Evolutionary conservation across 2,888 invertebrate genomes (phyloP).

Genomic region (Megastigmus dorsalis): DNA sequence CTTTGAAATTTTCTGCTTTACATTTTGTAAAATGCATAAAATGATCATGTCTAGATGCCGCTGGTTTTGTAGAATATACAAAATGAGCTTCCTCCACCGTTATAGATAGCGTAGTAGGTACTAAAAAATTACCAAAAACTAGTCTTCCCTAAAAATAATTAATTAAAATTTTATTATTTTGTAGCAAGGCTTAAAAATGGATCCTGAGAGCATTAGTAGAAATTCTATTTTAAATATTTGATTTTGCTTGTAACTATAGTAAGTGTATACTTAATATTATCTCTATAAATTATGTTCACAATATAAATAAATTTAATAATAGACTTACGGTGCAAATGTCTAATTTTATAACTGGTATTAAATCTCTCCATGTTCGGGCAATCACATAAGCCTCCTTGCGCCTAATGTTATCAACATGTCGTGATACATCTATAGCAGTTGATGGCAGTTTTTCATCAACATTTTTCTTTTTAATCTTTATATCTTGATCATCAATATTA

Average conservation of each 20-base stretch:
- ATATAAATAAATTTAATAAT: neutral
- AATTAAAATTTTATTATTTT: too few species aligned
- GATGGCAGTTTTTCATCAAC: conserved; percentile 66
- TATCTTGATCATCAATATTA: conserved; percentile 67
- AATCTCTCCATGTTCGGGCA: conserved; percentile 94
- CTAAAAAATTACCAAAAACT: conserved; percentile 95
- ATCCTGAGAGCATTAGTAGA: too few species aligned
- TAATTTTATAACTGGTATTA: conserved; percentile 96
- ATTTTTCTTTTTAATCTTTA: conserved; percentile 65
- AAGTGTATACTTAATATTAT: neutral
- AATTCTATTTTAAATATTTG: too few species aligned
- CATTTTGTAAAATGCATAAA: conserved; percentile 97
- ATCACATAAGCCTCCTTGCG: conserved; percentile 86
- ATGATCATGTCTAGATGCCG: conserved; percentile 93
- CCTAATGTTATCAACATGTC: conserved; percentile 71
- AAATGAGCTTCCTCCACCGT: conserved; percentile 96
- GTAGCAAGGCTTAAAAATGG: too few species aligned
- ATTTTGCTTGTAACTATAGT: too few species aligned
- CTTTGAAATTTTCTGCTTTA: conserved; percentile 95
- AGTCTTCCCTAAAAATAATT: conserved; percentile 83
- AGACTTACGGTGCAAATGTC: conserved; percentile 88
- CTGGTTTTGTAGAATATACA: conserved; percentile 95
- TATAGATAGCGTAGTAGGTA: conserved; percentile 94
- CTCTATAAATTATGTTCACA: neutral
- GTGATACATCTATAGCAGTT: conserved; percentile 70